Conservation (phyloP, 2,797 vertebrate genomes). For the Taeniopygia guttata region DNA sequence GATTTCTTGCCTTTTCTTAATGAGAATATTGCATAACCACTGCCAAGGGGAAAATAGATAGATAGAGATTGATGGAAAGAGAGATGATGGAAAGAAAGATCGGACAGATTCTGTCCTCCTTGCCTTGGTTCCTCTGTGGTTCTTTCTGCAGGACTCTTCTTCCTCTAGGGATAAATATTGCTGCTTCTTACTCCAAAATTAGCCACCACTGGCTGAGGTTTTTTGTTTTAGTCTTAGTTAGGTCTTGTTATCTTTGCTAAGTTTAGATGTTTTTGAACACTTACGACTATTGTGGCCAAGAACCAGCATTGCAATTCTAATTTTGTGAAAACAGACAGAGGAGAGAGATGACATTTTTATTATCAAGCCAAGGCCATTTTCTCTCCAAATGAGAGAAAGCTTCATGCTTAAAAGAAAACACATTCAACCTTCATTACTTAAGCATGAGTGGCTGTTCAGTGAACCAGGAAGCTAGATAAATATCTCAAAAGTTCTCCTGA, state of each 20-base stretch:
- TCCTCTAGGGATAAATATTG: not conserved
- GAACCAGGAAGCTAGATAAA: not conserved
- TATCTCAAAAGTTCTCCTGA: not conserved
- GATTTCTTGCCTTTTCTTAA: not conserved
- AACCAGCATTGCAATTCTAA: not conserved
- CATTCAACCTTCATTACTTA: not conserved
- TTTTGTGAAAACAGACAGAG: not conserved
- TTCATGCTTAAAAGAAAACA: not conserved
- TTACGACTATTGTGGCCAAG: not conserved
- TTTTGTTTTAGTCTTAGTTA: not conserved
- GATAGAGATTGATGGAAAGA: not conserved
- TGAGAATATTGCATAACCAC: not conserved
- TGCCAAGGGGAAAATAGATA: not conserved
- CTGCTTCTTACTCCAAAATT: not conserved
- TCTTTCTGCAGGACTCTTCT: not conserved
- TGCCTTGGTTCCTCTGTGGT: not conserved
- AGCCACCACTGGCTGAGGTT: not conserved
- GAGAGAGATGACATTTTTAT: not conserved
- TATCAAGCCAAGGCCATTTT: not conserved
- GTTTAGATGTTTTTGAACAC: not conserved
- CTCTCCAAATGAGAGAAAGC: not conserved
- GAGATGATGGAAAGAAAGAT: accelerated
- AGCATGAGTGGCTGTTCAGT: not conserved
- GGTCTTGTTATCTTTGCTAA: not conserved
- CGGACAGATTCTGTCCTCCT: not conserved